Evolutionary conservation across 2,113 vertebrate genomes (phyloP), one percentile per base, ranked within the genome.

Genomic region (Sula dactylatra): DNA sequence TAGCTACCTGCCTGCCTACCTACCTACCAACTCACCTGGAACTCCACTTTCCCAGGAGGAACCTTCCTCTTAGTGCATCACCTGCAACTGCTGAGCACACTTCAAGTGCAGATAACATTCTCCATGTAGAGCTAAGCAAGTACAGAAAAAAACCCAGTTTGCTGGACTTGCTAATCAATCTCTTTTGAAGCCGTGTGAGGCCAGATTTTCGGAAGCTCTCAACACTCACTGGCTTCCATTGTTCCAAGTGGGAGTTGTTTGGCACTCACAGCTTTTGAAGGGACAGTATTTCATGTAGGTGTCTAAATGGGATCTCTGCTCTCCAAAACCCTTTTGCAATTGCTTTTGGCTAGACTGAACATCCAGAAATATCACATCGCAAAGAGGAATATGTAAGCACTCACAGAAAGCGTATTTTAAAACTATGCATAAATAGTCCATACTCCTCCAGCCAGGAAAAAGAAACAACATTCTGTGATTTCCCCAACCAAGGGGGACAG

Each of bases 251-350:
- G 85, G 67, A 92, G 66, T 16, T 90, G 65, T 80, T 93, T 95
- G 92, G 87, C 92, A 58, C 85, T 90, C 77, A 14, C 66, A 88
- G 80, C 50, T 90, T 95, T 64, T 64, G 64, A 92, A 90, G 86
- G 82, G 64, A 34, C 5, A 6, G 42, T 90, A 66, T 79, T 93
- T 62, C 82, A 50, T 5, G 71, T 88, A 97, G 97, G 96, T 97
- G 95, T 94, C 85, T 95, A 96, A 96, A 78, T 74, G 88, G 64
- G 59, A 95, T 38, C 76, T 77, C 86, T 96, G 94, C 94, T 96
- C 72, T 95, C 82, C 38, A 4, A 86, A 62, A 95, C 90, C 78
- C 71, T 95, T 88, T 86, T 25, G 4, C 72, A 90, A 92, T 55
- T 95, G 79, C 85, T 92, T 88, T 94, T 96, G 96, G 94, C 95